phyloP scores from a whole-genome alignment of 2,888 invertebrate species.

The Punctoribates punctum region DNA sequence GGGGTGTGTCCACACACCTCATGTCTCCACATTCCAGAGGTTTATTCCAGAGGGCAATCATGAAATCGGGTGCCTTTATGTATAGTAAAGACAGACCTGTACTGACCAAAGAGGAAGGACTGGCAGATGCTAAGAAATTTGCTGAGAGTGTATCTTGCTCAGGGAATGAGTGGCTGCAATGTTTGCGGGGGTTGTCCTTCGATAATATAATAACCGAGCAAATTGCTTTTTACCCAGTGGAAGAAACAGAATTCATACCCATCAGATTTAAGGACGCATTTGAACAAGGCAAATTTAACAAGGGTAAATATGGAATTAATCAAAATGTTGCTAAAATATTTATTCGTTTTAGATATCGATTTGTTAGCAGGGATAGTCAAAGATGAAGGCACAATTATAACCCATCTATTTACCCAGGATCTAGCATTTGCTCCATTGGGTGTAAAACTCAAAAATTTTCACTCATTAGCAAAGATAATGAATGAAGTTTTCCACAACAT shows the following conservation, averaged over 20 bases:
- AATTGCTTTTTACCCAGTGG: neutral
- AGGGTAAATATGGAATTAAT: neutral
- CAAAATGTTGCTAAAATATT: neutral
- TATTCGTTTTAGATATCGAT: neutral
- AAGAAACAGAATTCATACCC: neutral
- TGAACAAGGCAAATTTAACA: neutral
- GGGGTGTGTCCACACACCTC: neutral
- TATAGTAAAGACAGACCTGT: neutral
- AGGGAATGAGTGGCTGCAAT: neutral
- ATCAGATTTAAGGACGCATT: neutral
- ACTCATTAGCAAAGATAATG: neutral
- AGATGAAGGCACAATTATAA: neutral
- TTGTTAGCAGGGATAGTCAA: neutral
- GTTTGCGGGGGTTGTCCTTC: too few relatives aligned
- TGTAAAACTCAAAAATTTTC: neutral
- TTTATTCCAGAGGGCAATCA: neutral
- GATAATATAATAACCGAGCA: neutral
- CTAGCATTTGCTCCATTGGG: neutral
- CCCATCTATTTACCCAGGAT: neutral
- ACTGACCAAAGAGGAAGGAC: neutral
- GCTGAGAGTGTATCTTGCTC: slow-evolving; percentile 8
- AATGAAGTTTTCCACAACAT: neutral
- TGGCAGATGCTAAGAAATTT: neutral
- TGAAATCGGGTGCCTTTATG: slow-evolving; percentile 1
- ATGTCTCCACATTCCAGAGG: slow-evolving; percentile 24